These are phyloP conservation scores for Chirona hameri DNA, from an alignment of 2,888 invertebrate genomes.

Conservation along the genomic window DNA sequence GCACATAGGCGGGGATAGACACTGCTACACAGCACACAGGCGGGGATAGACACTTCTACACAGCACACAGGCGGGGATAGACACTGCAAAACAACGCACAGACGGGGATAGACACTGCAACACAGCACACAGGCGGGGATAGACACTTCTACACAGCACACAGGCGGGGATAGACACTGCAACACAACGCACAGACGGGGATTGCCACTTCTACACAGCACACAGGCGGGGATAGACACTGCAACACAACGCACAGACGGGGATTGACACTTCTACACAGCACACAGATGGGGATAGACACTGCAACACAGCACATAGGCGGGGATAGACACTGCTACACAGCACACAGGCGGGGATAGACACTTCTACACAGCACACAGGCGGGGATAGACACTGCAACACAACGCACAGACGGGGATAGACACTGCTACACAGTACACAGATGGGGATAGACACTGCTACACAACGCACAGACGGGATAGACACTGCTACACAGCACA, in stretches of 20 bases:
- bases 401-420: no score
- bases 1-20: no score
- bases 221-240: no score
- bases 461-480: neutral
- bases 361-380: neutral
- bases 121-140: neutral
- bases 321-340: no score
- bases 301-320: no score
- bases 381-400: neutral
- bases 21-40: neutral
- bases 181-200: no score
- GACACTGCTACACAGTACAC: neutral
- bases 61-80: neutral
- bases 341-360: neutral
- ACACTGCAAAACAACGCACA: no score
- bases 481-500: neutral
- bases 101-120: no score
- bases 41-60: neutral
- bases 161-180: neutral
- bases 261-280: neutral
- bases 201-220: no score
- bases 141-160: neutral
- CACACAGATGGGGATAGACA: neutral
- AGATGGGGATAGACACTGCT: no score
- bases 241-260: neutral